Evolutionary conservation across 2,888 invertebrate species (phyloP).

Genomic region (Drosophila cracens): DNA sequence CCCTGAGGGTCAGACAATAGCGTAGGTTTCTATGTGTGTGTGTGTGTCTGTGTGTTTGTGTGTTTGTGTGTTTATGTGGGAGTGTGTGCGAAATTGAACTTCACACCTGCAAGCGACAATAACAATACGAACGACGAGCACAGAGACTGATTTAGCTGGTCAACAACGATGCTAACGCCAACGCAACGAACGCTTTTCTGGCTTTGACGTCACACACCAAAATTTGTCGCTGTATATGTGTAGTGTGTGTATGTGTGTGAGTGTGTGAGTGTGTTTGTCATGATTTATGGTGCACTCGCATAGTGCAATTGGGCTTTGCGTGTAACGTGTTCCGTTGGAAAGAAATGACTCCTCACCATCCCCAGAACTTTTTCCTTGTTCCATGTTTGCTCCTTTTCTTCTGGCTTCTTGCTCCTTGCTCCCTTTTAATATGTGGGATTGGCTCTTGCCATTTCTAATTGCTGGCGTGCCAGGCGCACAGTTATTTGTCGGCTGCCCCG

Average conservation of each 20-base stretch:
- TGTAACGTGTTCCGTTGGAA: conserved; percentile 36
- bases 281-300: conserved; percentile 63
- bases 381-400: background rate
- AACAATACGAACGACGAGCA: conserved; percentile 13
- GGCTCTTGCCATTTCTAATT: conserved; percentile 36
- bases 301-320: conserved; percentile 54
- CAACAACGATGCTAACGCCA: background rate
- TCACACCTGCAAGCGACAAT: conserved; percentile 23
- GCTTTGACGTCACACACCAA: conserved; percentile 61
- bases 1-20: conserved; percentile 10
- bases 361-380: background rate
- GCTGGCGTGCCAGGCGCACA: conserved; percentile 43
- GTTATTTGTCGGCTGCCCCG: conserved; percentile 36
- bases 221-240: conserved; percentile 6
- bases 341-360: conserved; percentile 13
- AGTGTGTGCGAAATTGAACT: conserved; percentile 12
- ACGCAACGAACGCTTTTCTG: conserved; percentile 46
- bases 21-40: background rate
- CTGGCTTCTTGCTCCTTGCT: background rate
- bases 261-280: conserved; percentile 24
- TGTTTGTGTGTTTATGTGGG: background rate
- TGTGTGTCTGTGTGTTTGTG: background rate
- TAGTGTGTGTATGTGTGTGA: conserved; percentile 3
- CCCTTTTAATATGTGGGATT: background rate
- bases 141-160: conserved; percentile 8